Evolutionary conservation across 2,797 vertebrate species (phyloP), one percentile per base, ranked within the genome.

Genomic region (Lagodon rhomboides): DNA sequence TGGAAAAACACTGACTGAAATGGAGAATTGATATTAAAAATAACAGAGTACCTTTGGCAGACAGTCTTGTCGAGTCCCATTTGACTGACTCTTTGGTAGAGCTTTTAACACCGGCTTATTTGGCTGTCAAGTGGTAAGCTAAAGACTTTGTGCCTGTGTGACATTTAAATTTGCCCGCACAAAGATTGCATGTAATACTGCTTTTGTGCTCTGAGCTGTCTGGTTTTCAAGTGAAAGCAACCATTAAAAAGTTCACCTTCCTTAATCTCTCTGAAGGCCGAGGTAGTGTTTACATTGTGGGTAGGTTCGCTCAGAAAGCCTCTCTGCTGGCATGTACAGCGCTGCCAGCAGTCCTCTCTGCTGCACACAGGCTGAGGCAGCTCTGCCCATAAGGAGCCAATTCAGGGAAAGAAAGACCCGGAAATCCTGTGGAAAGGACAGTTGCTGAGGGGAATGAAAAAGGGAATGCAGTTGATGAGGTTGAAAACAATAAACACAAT

Each of bases 101-200:
- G 75, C 79, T 76, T 69, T 85, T 79, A 83, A 75, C 71, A 78
- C 66, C 58, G 47, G 77, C 77, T 75, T 85, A 79, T 86, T 86
- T 85, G 51, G 68, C 84, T 80, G 82, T 82, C 75, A 77, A 71
- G 64, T 54, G 63, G 63, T 77, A 69, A 75, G 68, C 71, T 82
- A 23, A 79, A 82, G 65, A 80, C 80, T 68, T 82, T 80, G 67
- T 83, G 55, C 71, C 58, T 68, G 51, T 72, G 76, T 87, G 83
- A 85, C 82, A 85, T 87, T 87, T 83, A 71, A 83, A 73, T 83
- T 69, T 10, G 27, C 64, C 61, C 18, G 38, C 64, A 75, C 74
- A 85, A 79, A 82, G 69, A 83, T 54, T 68, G 54, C 16, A 22
- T 70, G 76, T 84, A 81, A 84, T 81, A 55, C 76, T 66, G 54